A percentile compares a stretch with the other conserved stretches of the same genome.
phyloP scores from a whole-genome alignment of 2,797 vertebrate species.

The Garrulus glandarius region DNA sequence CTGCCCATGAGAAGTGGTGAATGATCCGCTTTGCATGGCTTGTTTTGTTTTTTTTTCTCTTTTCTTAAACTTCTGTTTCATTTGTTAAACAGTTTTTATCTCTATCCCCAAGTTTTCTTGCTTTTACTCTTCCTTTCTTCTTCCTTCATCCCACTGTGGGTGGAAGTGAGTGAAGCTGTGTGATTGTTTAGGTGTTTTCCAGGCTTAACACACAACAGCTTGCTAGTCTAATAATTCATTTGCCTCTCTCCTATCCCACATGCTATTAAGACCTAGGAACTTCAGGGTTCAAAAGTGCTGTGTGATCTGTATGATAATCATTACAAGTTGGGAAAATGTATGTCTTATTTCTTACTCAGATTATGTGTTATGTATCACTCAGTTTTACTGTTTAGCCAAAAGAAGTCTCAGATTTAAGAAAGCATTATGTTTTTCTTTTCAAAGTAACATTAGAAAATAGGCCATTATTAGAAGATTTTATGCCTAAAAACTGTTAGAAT shows the following conservation, averaged over 20 bases:
- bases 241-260: neutral
- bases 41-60: neutral
- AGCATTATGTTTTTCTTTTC: neutral
- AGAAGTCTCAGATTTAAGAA: neutral
- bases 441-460: neutral
- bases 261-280: neutral
- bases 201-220: neutral
- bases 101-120: neutral
- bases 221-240: neutral
- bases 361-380: neutral
- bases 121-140: neutral
- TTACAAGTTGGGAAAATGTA: neutral
- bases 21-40: neutral
- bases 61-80: neutral
- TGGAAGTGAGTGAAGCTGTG: neutral
- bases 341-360: neutral
- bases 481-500: neutral
- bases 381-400: neutral
- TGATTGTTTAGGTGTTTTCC: neutral
- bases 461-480: neutral
- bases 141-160: neutral
- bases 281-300: neutral
- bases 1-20: neutral
- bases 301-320: neutral
- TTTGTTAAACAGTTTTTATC: neutral